phyloP scores from a whole-genome alignment of 2,888 invertebrate genomes.

The Trachelus tabidus region DNA sequence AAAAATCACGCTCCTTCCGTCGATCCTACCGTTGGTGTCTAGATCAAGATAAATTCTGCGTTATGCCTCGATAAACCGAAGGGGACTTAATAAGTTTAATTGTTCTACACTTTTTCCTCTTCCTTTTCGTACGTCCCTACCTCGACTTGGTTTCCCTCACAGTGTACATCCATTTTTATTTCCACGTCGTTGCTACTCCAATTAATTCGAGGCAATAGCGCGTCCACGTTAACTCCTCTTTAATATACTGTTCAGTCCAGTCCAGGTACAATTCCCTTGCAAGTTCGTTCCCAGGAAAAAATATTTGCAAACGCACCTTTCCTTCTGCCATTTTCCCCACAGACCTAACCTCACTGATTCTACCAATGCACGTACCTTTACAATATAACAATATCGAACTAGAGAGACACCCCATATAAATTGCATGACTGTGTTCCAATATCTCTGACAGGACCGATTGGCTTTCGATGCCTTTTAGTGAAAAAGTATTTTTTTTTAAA shows the following conservation, averaged over 20 bases:
- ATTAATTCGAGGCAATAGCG: neutral
- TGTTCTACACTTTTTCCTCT: neutral
- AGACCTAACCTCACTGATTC: neutral
- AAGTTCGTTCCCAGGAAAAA: neutral
- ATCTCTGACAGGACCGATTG: neutral
- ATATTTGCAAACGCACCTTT: neutral
- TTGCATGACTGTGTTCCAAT: neutral
- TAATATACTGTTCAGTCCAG: neutral
- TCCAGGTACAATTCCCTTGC: neutral
- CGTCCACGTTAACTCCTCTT: neutral
- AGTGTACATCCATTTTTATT: neutral
- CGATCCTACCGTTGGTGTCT: neutral
- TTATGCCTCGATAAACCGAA: neutral
- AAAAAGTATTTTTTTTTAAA: too few species aligned
- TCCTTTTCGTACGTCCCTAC: neutral
- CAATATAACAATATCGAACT: neutral
- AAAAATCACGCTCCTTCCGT: neutral
- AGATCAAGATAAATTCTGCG: neutral
- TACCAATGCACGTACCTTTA: neutral
- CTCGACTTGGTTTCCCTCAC: neutral
- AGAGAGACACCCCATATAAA: neutral
- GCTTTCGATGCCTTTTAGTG: neutral
- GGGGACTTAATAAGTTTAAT: neutral
- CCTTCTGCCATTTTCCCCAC: neutral
- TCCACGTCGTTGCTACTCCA: neutral